phyloP scores from a whole-genome alignment of 2,113 vertebrate genomes.

The Archocentrus centrarchus region DNA sequence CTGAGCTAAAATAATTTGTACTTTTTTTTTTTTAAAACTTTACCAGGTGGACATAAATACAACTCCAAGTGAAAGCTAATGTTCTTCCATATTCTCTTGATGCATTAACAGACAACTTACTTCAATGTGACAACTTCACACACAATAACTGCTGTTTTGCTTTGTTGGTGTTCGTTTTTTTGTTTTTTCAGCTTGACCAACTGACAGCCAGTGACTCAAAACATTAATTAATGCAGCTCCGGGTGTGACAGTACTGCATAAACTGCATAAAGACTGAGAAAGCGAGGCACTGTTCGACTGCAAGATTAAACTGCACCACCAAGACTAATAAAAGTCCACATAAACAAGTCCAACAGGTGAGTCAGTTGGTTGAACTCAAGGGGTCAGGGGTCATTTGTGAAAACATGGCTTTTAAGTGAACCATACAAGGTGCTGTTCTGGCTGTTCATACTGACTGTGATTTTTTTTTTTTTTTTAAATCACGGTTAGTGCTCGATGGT shows the following conservation, averaged over 20 bases:
- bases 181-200: not conserved
- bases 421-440: not conserved
- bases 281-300: too few relatives aligned
- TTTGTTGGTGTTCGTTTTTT: not conserved
- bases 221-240: not conserved
- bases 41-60: not conserved
- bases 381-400: not conserved
- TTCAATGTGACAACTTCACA: fast-evolving
- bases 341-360: not conserved
- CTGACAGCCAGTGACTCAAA: not conserved
- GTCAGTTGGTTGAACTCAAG: not conserved
- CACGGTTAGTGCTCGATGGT: not conserved
- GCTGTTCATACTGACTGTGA: not conserved
- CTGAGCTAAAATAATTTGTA: not conserved
- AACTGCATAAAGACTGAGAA: too few relatives aligned
- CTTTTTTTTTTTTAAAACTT: not conserved
- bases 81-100: not conserved
- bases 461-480: not conserved
- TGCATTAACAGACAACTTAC: not conserved
- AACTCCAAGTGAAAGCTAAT: not conserved
- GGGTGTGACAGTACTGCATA: not conserved
- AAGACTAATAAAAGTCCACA: not conserved
- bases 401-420: too few relatives aligned
- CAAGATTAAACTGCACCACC: not conserved
- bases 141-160: not conserved